Evolutionary conservation across 53 echinoderm and acorn worm genomes (phyloP).

Genomic region (Antedon mediterranea): DNA sequence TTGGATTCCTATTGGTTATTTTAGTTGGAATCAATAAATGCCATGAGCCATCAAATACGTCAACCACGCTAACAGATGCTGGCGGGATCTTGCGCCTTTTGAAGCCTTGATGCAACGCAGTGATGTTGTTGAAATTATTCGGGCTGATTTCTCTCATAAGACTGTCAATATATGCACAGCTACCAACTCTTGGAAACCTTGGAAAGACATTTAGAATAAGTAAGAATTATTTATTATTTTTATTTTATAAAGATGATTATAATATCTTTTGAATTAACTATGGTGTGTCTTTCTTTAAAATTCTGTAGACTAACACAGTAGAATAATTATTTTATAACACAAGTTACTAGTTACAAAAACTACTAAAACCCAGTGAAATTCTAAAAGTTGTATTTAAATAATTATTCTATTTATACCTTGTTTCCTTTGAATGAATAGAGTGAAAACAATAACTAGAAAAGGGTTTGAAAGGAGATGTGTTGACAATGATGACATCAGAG

Average conservation of each 20-base stretch:
- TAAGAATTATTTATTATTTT: too few relatives aligned
- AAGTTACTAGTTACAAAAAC: too few relatives aligned
- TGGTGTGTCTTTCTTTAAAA: too few relatives aligned
- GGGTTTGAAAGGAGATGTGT: constrained; percentile 66
- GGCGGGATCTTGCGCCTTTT: constrained; percentile 53
- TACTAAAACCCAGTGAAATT: too few relatives aligned
- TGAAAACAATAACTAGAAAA: constrained; percentile 56
- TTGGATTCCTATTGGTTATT: constrained; percentile 58
- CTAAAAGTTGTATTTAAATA: background rate
- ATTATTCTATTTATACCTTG: constrained; percentile 28
- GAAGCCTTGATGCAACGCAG: constrained; percentile 17
- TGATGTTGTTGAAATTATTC: constrained; percentile 10
- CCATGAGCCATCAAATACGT: constrained; percentile 41
- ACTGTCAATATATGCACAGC: constrained; percentile 61
- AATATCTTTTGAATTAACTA: too few relatives aligned
- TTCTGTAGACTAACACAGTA: too few relatives aligned
- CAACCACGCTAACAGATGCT: constrained; percentile 57
- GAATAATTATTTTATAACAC: too few relatives aligned
- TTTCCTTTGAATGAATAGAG: constrained; percentile 25
- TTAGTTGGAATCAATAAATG: constrained; percentile 68
- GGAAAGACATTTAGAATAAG: too few relatives aligned
- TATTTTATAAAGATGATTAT: too few relatives aligned
- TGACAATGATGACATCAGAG: constrained; percentile 43
- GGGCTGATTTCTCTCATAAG: constrained; percentile 38
- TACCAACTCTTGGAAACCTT: constrained; percentile 50